Evolutionary conservation across 1,140 invertebrate species (phyloP).

Genomic region (Ladona fulva): DNA sequence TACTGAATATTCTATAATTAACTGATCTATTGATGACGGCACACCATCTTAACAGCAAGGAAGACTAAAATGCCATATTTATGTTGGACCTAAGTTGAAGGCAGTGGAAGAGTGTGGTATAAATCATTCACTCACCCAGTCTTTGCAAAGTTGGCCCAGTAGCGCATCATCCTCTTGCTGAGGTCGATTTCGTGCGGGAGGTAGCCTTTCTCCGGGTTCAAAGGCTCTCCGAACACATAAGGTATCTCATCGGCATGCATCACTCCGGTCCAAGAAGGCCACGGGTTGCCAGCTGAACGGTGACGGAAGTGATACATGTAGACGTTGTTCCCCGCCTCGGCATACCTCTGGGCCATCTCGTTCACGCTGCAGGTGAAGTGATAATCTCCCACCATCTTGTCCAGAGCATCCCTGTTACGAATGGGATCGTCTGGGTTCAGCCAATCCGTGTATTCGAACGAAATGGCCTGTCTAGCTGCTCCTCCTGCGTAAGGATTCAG

Average conservation of each 20-base stretch:
- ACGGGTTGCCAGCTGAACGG: constrained; percentile 71
- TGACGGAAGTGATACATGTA: constrained; percentile 95
- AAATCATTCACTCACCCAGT: constrained; percentile 58
- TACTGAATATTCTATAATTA: no score
- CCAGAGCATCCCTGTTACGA: constrained; percentile 72
- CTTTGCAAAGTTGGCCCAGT: constrained; percentile 94
- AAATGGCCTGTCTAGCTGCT: constrained; percentile 70
- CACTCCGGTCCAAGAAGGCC: constrained; percentile 93
- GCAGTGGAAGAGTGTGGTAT: neutral
- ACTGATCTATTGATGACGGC: no score
- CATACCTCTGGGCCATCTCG: constrained; percentile 79
- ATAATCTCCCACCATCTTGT: constrained; percentile 94
- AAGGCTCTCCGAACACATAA: constrained; percentile 87
- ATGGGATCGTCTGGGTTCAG: constrained; percentile 73
- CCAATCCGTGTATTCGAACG: constrained; percentile 91
- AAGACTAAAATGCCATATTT: no score
- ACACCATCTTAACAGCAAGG: no score
- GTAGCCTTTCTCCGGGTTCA: constrained; percentile 71
- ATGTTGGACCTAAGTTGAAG: no score
- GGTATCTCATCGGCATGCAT: constrained; percentile 95
- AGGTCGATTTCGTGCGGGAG: constrained; percentile 68
- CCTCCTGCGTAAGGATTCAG: constrained; percentile 77
- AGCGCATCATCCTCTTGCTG: constrained; percentile 80
- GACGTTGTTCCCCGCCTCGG: constrained; percentile 77
- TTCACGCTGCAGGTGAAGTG: constrained; percentile 94